phyloP scores from a whole-genome alignment of 2,888 invertebrate species.

The Eristalinus aeneus region DNA sequence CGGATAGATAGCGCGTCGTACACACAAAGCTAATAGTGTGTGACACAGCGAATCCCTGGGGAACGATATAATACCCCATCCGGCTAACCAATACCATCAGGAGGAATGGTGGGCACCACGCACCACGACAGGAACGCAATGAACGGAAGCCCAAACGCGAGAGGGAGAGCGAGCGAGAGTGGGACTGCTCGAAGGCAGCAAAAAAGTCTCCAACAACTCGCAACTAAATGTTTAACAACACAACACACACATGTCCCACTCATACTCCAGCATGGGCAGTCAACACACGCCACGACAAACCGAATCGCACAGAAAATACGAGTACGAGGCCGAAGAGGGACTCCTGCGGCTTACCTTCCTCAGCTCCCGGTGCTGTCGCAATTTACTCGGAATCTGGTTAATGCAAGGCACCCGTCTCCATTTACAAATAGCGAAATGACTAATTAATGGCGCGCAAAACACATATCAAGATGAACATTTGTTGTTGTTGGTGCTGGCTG shows the following conservation, averaged over 20 bases:
- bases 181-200: neutral
- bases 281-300: conserved; percentile 42
- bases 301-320: conserved; percentile 14
- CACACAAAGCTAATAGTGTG: conserved; percentile 73
- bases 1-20: conserved; percentile 42
- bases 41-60: conserved; percentile 77
- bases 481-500: conserved; percentile 46
- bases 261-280: conserved; percentile 61
- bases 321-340: conserved; percentile 54
- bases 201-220: conserved; percentile 62
- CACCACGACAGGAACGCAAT: neutral
- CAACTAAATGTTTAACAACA: conserved; percentile 68
- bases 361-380: conserved; percentile 63
- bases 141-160: neutral
- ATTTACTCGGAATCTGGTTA: conserved; percentile 74
- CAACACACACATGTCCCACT: conserved; percentile 65
- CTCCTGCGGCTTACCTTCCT: conserved; percentile 60
- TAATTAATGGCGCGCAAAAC: conserved; percentile 75
- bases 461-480: conserved; percentile 74
- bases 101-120: conserved; percentile 45
- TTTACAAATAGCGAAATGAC: conserved; percentile 75
- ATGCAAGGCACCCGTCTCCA: conserved; percentile 74
- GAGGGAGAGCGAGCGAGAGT: neutral
- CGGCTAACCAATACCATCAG: conserved; percentile 29
- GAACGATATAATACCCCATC: conserved; percentile 78